phyloP scores from a whole-genome alignment of 2,113 vertebrate species.

The Psammodynastes pulverulentus region DNA sequence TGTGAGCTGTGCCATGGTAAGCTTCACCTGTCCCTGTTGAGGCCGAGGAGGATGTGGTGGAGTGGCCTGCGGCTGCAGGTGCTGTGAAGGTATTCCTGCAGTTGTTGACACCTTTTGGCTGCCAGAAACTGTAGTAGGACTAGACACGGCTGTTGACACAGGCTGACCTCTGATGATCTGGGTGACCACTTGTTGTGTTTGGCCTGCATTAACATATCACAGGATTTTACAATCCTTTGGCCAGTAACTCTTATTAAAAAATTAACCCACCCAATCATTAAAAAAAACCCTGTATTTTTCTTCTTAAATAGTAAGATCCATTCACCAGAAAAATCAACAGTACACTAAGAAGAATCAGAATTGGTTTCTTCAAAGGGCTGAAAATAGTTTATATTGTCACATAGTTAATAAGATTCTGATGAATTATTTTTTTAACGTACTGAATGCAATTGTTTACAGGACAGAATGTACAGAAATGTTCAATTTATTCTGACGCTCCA shows the following conservation, averaged over 20 bases:
- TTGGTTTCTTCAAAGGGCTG: neutral
- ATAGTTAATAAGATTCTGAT: neutral
- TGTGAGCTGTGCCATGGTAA: slow-evolving; percentile 96
- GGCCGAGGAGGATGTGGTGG: slow-evolving; percentile 71
- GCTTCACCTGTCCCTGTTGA: slow-evolving; percentile 96
- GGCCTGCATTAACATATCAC: slow-evolving; percentile 66
- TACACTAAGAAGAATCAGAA: slow-evolving; percentile 11
- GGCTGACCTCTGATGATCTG: slow-evolving; percentile 82
- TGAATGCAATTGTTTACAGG: neutral
- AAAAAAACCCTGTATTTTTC: neutral
- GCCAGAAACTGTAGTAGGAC: slow-evolving; percentile 65
- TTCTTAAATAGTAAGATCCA: neutral
- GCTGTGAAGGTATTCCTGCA: slow-evolving; percentile 61
- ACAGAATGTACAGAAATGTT: neutral
- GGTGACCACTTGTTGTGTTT: slow-evolving; percentile 82
- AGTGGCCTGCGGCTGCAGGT: slow-evolving; percentile 59
- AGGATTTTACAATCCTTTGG: neutral
- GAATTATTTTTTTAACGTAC: neutral
- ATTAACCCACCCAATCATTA: neutral
- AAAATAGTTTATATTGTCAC: neutral
- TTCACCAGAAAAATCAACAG: neutral
- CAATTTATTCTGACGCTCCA: neutral
- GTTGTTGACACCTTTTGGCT: slow-evolving; percentile 70
- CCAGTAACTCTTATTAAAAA: neutral
- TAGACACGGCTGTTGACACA: slow-evolving; percentile 75